Percentiles rank a stretch among this genome's conserved stretches.
These are phyloP conservation scores for Agonopterix alstromeriana DNA, from an alignment of 2,888 invertebrate genomes.

Conservation along the genomic window DNA sequence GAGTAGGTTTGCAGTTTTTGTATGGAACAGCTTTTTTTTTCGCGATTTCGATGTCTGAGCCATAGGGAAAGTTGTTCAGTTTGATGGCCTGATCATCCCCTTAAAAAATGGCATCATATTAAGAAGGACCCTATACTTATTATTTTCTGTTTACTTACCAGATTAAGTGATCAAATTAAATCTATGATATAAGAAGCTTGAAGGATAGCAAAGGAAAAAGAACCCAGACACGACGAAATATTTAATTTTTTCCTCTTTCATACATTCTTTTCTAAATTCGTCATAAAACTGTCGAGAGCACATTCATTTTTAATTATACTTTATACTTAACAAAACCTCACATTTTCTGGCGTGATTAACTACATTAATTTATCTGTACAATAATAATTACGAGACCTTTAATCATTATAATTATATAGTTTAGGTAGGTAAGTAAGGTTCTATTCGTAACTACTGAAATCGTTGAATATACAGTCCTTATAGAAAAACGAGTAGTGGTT, in stretches of 20 bases:
- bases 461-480: slow-evolving; percentile 39
- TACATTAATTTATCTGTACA: slow-evolving; percentile 76
- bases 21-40: too few relatives aligned
- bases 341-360: slow-evolving; percentile 70
- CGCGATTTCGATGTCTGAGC: too few relatives aligned
- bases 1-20: too few relatives aligned
- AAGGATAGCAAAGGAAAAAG: slow-evolving; percentile 43
- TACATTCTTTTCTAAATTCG: slow-evolving; percentile 76
- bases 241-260: slow-evolving; percentile 73
- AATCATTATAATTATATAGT: slow-evolving; percentile 61
- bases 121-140: too few relatives aligned
- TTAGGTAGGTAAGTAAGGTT: slow-evolving; percentile 49
- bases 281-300: slow-evolving; percentile 75
- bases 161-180: background rate
- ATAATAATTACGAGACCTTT: slow-evolving; percentile 73
- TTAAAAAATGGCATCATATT: too few relatives aligned
- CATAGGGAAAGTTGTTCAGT: too few relatives aligned
- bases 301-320: slow-evolving; percentile 72
- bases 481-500: slow-evolving; percentile 10
- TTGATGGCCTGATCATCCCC: too few relatives aligned
- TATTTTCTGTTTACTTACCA: background rate
- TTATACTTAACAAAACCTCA: slow-evolving; percentile 73
- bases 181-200: slow-evolving; percentile 4
- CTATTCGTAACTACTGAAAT: slow-evolving; percentile 57
- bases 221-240: slow-evolving; percentile 73